A percentile compares a stretch with the other conserved stretches of the same genome.
phyloP scores from a whole-genome alignment of 1,140 invertebrate genomes.

The Drosophila punjabiensis region DNA sequence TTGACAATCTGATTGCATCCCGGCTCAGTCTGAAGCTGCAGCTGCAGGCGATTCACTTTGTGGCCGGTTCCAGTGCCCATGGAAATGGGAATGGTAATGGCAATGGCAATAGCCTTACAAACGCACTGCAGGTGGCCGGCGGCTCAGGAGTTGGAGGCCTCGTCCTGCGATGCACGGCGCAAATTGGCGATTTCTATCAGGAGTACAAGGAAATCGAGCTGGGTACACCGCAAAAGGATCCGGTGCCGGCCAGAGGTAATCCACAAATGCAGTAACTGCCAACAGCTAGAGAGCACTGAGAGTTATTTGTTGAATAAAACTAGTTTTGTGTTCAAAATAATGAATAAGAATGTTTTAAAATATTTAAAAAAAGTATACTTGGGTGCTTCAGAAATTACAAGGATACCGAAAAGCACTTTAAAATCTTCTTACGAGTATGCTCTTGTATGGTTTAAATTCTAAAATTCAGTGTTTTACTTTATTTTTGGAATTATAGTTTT shows the following conservation, averaged over 20 bases:
- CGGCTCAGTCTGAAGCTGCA: slow-evolving; percentile 83
- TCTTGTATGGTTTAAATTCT: too few species aligned
- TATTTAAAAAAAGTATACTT: too few species aligned
- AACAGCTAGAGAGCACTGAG: slow-evolving; percentile 14
- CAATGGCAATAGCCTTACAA: slow-evolving; percentile 37
- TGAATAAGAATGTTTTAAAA: too few species aligned
- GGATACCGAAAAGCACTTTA: too few species aligned
- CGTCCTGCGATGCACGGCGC: slow-evolving; percentile 86
- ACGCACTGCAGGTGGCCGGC: slow-evolving; percentile 16
- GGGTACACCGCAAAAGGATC: slow-evolving; percentile 86
- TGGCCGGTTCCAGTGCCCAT: slow-evolving; percentile 50
- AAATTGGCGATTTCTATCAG: slow-evolving; percentile 86
- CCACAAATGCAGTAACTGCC: slow-evolving; percentile 43
- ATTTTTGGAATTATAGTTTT: too few species aligned
- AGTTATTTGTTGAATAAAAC: background rate
- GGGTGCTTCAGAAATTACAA: too few species aligned
- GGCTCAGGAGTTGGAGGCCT: slow-evolving; percentile 74
- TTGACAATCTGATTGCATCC: slow-evolving; percentile 80
- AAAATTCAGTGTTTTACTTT: too few species aligned
- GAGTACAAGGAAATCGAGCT: slow-evolving; percentile 86
- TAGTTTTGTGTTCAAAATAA: too few species aligned
- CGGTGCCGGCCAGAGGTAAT: slow-evolving; percentile 87
- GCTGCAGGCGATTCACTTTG: slow-evolving; percentile 81
- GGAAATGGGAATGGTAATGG: slow-evolving; percentile 55
- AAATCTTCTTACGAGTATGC: too few species aligned